Evolutionary conservation across 2,888 invertebrate species (phyloP).

Genomic region (Poecilus cupreus): DNA sequence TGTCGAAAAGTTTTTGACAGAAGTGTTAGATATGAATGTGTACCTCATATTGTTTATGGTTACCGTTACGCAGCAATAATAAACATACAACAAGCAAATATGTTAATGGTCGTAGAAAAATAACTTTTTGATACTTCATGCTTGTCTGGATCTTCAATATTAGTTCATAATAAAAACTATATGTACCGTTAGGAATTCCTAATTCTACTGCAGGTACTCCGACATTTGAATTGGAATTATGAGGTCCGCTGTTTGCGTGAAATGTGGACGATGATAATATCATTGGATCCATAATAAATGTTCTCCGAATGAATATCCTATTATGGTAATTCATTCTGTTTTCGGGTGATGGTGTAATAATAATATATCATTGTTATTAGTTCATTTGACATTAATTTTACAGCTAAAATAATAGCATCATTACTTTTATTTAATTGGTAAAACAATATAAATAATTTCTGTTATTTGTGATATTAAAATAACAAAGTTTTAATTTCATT

Average conservation of each 20-base stretch:
- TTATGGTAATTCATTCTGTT: conserved; percentile 9
- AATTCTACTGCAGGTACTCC: no score
- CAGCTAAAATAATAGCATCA: background rate
- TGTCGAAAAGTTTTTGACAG: no score
- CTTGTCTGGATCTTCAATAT: background rate
- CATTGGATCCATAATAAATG: background rate
- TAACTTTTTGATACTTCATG: background rate
- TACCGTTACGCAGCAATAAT: no score
- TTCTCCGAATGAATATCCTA: background rate
- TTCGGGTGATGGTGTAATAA: background rate
- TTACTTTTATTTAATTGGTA: background rate
- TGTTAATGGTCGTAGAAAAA: no score
- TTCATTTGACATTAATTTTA: conserved; percentile 9
- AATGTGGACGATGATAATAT: conserved; percentile 6
- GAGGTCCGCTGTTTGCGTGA: background rate
- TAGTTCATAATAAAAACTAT: background rate
- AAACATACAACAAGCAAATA: no score
- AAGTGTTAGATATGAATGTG: no score
- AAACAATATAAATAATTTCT: background rate
- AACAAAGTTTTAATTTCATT: background rate
- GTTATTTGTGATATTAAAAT: background rate
- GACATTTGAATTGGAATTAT: background rate
- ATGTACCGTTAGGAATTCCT: no score
- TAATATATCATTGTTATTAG: conserved; percentile 1
- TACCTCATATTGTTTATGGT: no score